Percentiles rank a stretch among this genome's conserved stretches.
Conservation (phyloP, 1,140 invertebrate species). For the Anoplophora glabripennis region DNA sequence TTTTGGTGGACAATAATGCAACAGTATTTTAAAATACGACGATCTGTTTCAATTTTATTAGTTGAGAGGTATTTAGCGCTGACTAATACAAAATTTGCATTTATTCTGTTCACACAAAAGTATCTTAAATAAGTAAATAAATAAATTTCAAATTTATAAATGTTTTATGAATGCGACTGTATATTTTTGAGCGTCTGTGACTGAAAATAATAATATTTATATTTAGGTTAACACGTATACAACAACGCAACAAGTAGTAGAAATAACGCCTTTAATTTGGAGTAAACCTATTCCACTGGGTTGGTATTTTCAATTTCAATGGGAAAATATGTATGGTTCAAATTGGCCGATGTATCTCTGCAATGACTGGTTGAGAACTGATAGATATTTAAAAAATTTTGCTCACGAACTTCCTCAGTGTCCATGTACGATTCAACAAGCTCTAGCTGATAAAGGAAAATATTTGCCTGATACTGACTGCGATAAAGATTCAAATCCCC, state of each 20-base stretch:
- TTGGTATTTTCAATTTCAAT: slow-evolving; percentile 90
- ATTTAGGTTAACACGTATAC: slow-evolving; percentile 12
- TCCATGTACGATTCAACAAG: slow-evolving; percentile 89
- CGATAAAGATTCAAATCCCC: slow-evolving; percentile 86
- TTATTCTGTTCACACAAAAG: no score
- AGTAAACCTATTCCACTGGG: slow-evolving; percentile 85
- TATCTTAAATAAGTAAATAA: no score
- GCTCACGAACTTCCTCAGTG: slow-evolving; percentile 82
- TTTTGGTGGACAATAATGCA: no score
- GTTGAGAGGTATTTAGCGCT: no score
- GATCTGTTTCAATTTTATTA: no score
- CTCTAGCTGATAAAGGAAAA: slow-evolving; percentile 85
- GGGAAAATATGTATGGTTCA: slow-evolving; percentile 71
- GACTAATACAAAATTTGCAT: no score
- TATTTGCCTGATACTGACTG: slow-evolving; percentile 89
- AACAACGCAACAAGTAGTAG: slow-evolving; percentile 42
- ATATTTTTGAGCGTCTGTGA: no score
- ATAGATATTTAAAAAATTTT: slow-evolving; percentile 84
- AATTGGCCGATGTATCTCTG: slow-evolving; percentile 81
- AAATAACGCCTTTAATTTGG: slow-evolving; percentile 80
- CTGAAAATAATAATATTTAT: no score
- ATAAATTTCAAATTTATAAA: no score
- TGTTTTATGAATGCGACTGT: no score
- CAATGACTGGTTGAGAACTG: slow-evolving; percentile 83
- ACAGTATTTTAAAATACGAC: no score